Evolutionary conservation across 2,888 invertebrate species (phyloP).

Genomic region (Cataglyphis albicans): DNA sequence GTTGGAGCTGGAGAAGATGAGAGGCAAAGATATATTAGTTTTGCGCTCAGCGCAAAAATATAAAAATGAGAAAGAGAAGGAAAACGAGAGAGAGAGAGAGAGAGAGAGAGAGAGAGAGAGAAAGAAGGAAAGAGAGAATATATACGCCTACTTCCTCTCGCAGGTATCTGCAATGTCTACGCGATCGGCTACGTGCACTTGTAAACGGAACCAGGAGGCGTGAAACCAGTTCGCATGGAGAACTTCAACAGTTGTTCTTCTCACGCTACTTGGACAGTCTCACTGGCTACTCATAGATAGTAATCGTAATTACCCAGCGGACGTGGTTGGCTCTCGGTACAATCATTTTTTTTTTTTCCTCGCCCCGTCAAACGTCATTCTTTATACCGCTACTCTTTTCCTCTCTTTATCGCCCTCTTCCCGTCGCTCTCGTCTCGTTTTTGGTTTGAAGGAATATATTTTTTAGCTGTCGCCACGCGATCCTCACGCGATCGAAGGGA

Average conservation of each 20-base stretch:
- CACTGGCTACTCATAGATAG: constrained; percentile 63
- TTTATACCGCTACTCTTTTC: constrained; percentile 23
- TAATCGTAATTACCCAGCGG: constrained; percentile 67
- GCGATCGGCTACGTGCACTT: constrained; percentile 13
- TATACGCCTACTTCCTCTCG: constrained; percentile 64
- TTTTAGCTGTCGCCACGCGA: constrained; percentile 39
- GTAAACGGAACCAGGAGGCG: constrained; percentile 50
- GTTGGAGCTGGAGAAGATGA: background rate
- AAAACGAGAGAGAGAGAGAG: background rate
- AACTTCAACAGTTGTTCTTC: constrained; percentile 62
- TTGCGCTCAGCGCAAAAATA: background rate
- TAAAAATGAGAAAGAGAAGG: background rate
- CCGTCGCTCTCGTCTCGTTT: constrained; percentile 11
- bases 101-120: background rate
- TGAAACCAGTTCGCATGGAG: constrained; percentile 67
- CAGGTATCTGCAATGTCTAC: constrained; percentile 48
- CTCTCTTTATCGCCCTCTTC: constrained; percentile 15
- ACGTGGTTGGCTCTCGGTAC: constrained; percentile 55
- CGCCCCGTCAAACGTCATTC: constrained; percentile 29
- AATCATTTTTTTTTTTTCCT: constrained; percentile 31
- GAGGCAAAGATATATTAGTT: constrained; percentile 31
- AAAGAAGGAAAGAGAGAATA: background rate
- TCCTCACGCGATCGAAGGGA: constrained; percentile 13
- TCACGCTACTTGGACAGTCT: constrained; percentile 69
- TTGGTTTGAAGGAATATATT: background rate